phyloP scores from a whole-genome alignment of 1,140 invertebrate species.

The Meloidogyne hapla region DNA sequence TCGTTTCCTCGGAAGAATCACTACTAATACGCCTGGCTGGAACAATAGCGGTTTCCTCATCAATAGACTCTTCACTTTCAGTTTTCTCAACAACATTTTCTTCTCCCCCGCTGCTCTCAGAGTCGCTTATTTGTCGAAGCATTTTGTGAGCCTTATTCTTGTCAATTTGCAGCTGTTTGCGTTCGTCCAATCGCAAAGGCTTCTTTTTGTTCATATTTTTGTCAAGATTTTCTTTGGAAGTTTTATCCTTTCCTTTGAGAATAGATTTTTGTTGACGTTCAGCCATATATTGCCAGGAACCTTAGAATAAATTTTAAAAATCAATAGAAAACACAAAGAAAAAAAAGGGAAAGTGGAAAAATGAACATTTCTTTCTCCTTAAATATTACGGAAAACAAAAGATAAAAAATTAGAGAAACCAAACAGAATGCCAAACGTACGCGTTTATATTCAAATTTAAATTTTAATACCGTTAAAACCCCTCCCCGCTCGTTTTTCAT shows the following conservation, averaged over 20 bases:
- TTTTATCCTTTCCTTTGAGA: constrained; percentile 4
- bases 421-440: neutral
- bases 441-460: neutral
- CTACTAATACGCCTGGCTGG: too few species aligned
- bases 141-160: constrained; percentile 46
- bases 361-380: too few species aligned
- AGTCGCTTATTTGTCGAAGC: constrained; percentile 42
- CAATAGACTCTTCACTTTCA: neutral
- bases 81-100: neutral
- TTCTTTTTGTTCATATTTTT: constrained; percentile 19
- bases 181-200: constrained; percentile 38
- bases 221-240: neutral
- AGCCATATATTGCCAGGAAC: constrained; percentile 45
- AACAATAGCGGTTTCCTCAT: neutral
- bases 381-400: too few species aligned
- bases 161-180: constrained; percentile 32
- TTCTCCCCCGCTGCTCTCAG: constrained; percentile 34
- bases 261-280: constrained; percentile 18
- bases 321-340: neutral
- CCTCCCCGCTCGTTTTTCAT: neutral
- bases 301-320: constrained; percentile 31
- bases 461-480: neutral
- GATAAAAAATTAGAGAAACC: too few species aligned
- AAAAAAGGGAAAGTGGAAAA: too few species aligned
- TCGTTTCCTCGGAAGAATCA: too few species aligned